Base-by-base conservation (phyloP, 37 sponge, comb jelly and placozoan genomes). In the Geodia barretti region DNA sequence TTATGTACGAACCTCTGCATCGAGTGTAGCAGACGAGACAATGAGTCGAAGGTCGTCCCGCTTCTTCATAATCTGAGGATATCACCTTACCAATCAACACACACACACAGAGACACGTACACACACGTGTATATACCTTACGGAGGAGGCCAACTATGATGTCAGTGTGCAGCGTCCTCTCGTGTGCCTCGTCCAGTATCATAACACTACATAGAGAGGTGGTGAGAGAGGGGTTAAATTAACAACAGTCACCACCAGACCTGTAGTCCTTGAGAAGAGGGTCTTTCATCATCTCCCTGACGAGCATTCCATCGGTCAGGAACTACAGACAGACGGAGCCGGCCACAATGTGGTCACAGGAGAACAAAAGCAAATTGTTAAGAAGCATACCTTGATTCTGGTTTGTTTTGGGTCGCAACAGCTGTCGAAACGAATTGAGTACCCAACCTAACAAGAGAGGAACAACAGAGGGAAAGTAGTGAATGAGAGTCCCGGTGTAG, bases 161-260 rank as follows among this genome's bases (percentile, higher is more conserved):
- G 64, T 98, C 99, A 59, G 99, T 98, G 84, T 92, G 78, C 4
- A 98, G 78, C 43, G 93, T 91, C 38, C 97, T 79, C 77, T 98
- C 99, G 74, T 98, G 99, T 23, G 94, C 99, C 73, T 98, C 99
- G 79, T 98, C 99, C 47, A 98, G 36, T 81, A 98, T 94, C 5
- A 98, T 33, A 24, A 98, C 95, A 90, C 95, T 95, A 41, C 1
- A 28, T 19, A 19, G 25, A 36, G 42, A n/a, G 14, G 32, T 29
- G 3, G 37, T 1, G 68, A 31, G 17, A 63, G 39, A 63, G 19
- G 29, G 33, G 25, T 21, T 14, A 74, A 32, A 34, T 1, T 14
- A 64, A 32, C 37, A n/a, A 77, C 11, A 20, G 2, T 34, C 76
- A 61, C 20, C 68, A 35, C 26, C 33, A 23, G 31, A 93, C 94